Percentiles rank a stretch among this genome's conserved stretches.
Evolutionary conservation across 2,113 vertebrate species (phyloP).

Genomic region (Crotalus viridis): DNA sequence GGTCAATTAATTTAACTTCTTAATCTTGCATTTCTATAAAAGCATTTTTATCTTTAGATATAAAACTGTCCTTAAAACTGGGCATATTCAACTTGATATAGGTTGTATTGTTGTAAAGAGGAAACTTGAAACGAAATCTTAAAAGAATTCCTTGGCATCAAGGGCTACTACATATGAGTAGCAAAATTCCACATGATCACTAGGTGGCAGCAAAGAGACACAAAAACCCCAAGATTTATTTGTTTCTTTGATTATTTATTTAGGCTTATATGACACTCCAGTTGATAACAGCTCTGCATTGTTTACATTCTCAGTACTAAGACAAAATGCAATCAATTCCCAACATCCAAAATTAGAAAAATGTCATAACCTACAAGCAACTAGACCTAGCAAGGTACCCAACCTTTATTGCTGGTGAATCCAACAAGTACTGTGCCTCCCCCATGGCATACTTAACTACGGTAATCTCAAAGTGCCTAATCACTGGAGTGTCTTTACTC

Average conservation of each 20-base stretch:
- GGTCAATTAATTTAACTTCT: background rate
- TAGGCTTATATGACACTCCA: background rate
- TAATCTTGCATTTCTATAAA: background rate
- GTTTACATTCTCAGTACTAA: background rate
- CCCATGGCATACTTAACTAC: background rate
- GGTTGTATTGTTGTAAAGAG: background rate
- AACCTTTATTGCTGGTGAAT: background rate
- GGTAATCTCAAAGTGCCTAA: background rate
- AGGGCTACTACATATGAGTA: background rate
- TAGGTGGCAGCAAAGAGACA: background rate
- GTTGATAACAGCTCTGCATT: background rate
- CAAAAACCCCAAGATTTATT: background rate
- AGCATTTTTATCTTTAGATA: background rate
- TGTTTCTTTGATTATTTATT: background rate
- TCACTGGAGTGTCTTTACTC: background rate
- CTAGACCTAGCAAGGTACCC: background rate
- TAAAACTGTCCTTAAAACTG: background rate
- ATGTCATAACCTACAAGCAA: background rate
- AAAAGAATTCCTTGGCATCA: background rate
- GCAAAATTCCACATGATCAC: background rate
- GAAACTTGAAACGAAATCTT: background rate
- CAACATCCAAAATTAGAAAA: background rate
- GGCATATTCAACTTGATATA: background rate
- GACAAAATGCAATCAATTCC: background rate
- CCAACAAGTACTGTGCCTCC: background rate